Base-by-base conservation (phyloP, 2,797 vertebrate species). In the Diplodus sargus region DNA sequence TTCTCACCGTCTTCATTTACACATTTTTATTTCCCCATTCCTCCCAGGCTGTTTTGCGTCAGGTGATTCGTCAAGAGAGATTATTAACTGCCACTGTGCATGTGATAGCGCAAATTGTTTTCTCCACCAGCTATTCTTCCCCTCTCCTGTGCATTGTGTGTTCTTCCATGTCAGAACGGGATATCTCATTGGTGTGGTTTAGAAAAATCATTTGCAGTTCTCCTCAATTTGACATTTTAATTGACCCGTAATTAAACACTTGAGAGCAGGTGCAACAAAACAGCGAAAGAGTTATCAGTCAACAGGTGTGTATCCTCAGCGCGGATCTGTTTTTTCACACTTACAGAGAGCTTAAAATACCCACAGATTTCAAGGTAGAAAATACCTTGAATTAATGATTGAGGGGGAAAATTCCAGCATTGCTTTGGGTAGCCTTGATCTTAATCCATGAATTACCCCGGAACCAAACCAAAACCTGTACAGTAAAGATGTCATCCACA, bases 181-280 rank as follows among this genome's bases (percentile, higher is more conserved):
- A 70, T 65, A 78, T 76, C 64, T 67, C 58, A 39, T 57, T 62
- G 51, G 74, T 0, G 23, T 79, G 82, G 67, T 80, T 67, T 72
- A 72, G 28, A 74, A 77, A 86, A 82, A 73, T 43, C 12, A 82
- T 84, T 89, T 83, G 51, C 52, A 78, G 70, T 74, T 59, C 52
- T 81, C 45, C 62, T 60, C 25, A 79, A 64, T 83, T 78, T 85
- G 77, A 81, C 76, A 86, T 86, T 76, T 71, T 58, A 84, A 78
- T 88, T 69, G 85, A 74, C 77, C 39, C 66, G 83, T 88, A 91
- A 89, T 91, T 89, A 89, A 85, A 84, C 67, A 78, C 78, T 70
- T 73, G 62, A 59, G 17, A 68, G 68, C 28, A 73, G 70, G 20
- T 66, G 59, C 30, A 57, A 42, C 62, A 22, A 74, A 85, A 78